Evolutionary conservation across 2,888 invertebrate species (phyloP).

Genomic region (Meteorus cinctellus): DNA sequence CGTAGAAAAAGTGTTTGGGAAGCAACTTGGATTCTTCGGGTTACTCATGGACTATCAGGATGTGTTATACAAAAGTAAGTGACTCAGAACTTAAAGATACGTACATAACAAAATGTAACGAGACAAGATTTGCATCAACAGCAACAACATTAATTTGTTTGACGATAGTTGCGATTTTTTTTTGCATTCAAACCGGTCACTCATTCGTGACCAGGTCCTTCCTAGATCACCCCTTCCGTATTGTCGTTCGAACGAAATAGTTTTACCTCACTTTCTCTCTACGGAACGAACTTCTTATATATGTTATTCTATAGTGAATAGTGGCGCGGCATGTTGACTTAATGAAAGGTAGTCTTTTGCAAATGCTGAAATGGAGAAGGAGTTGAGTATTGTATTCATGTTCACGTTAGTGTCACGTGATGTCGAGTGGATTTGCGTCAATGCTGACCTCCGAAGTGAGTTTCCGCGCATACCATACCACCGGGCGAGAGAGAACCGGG

Average conservation of each 20-base stretch:
- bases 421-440: conserved; percentile 79
- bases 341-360: conserved; percentile 33
- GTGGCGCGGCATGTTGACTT: not conserved
- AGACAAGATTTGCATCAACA: not conserved
- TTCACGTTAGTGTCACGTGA: conserved; percentile 76
- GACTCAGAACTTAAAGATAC: not conserved
- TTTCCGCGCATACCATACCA: conserved; percentile 72
- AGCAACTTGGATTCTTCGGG: not conserved
- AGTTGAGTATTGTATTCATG: conserved; percentile 53
- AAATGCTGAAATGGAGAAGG: conserved; percentile 26
- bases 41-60: not conserved
- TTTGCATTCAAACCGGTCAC: not conserved
- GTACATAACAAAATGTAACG: not conserved
- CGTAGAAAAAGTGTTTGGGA: not conserved
- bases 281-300: not conserved
- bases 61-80: not conserved
- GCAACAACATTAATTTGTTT: not conserved
- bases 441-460: conserved; percentile 80
- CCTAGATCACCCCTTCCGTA: not conserved
- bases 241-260: conserved; percentile 25
- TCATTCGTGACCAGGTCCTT: not conserved
- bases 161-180: not conserved
- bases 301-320: not conserved
- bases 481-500: conserved; percentile 35
- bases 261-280: conserved; percentile 37